These are phyloP conservation scores for Peromyscus californicus DNA, from an alignment of 2,113 vertebrate species.

Conservation along the genomic window DNA sequence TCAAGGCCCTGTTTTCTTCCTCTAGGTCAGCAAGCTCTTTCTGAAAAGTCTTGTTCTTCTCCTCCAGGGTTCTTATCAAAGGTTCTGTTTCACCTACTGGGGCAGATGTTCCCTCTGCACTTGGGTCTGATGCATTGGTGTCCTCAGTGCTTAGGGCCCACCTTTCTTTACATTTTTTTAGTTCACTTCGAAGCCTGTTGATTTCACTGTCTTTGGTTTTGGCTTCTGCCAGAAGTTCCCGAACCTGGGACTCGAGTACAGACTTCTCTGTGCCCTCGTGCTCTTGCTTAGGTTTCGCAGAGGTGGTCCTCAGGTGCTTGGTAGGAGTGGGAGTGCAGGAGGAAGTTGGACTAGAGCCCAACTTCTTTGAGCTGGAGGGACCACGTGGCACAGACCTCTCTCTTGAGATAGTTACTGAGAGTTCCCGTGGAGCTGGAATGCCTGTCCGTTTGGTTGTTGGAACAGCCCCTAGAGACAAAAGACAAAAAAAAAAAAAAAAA, in stretches of 20 bases:
- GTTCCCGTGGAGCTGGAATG: constrained; percentile 95
- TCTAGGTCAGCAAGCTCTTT: constrained; percentile 91
- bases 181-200: constrained; percentile 93
- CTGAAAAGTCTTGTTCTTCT: constrained; percentile 94
- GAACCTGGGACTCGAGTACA: constrained; percentile 94
- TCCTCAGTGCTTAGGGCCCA: constrained; percentile 81
- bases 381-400: constrained; percentile 91
- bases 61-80: constrained; percentile 91
- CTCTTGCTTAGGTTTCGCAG: constrained; percentile 90
- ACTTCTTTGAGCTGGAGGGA: constrained; percentile 90
- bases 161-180: constrained; percentile 92
- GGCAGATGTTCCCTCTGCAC: constrained; percentile 67
- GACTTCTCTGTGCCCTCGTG: constrained; percentile 90
- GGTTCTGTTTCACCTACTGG: constrained; percentile 88
- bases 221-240: constrained; percentile 95
- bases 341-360: constrained; percentile 93
- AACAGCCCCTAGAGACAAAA: constrained; percentile 86
- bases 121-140: constrained; percentile 79
- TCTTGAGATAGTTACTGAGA: constrained; percentile 88
- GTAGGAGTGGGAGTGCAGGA: constrained; percentile 92
- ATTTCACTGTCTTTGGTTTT: constrained; percentile 98
- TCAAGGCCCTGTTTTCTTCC: constrained; percentile 94
- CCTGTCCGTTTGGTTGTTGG: constrained; percentile 93
- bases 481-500: not conserved
- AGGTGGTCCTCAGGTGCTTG: constrained; percentile 90